These are phyloP conservation scores for Ophion obscuratus DNA, from an alignment of 2,888 invertebrate species.

Conservation along the genomic window DNA sequence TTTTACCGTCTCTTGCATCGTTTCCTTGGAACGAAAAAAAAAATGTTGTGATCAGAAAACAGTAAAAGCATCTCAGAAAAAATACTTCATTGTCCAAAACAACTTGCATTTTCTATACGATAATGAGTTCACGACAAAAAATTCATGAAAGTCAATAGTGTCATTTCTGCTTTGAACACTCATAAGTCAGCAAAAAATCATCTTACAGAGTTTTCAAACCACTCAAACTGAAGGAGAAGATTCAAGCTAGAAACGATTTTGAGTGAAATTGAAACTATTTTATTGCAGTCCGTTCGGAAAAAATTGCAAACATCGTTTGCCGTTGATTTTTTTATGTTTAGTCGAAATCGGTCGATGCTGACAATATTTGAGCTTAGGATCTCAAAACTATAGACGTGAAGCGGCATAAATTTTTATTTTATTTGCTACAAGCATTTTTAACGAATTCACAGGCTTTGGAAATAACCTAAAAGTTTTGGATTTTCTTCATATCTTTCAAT, in stretches of 20 bases:
- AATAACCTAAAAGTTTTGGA: not conserved
- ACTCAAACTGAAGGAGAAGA: not conserved
- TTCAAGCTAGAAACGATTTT: not conserved
- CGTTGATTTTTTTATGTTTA: not conserved
- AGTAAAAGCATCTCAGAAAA: not conserved
- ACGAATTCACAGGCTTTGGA: not conserved
- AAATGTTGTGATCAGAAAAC: not conserved
- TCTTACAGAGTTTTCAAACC: not conserved
- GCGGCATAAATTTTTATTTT: not conserved
- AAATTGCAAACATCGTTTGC: not conserved
- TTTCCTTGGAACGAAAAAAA: not conserved
- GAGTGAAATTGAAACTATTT: not conserved
- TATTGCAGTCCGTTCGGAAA: not conserved
- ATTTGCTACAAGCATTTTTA: not conserved
- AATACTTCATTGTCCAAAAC: not conserved
- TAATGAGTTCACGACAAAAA: too few species aligned
- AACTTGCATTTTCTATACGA: not conserved
- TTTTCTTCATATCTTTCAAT: not conserved
- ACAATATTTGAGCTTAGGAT: conserved; percentile 13
- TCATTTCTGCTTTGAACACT: not conserved
- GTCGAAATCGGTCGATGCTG: not conserved
- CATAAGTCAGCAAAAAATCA: not conserved
- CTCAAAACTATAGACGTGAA: not conserved
- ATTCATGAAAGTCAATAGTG: too few species aligned
- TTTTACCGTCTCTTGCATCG: not conserved